Percentiles rank a stretch among this genome's conserved stretches.
Conservation (phyloP, 2,113 vertebrate species). For the Ceuthmochares aereus region DNA sequence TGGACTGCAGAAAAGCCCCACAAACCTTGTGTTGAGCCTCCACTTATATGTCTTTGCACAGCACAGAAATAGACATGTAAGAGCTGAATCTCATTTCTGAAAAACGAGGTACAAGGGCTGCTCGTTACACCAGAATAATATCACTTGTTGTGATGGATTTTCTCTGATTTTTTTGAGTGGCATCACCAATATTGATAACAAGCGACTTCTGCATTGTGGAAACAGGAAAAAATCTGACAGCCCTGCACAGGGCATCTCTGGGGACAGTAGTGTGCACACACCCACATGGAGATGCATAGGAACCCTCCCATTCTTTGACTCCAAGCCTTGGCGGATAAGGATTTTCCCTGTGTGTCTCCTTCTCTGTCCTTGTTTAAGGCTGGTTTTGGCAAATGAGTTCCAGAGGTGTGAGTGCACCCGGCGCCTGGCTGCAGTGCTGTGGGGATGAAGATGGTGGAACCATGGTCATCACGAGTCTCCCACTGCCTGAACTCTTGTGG, state of each 20-base stretch:
- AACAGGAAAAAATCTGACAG: background rate
- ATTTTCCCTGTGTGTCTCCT: background rate
- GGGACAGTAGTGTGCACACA: rapidly evolving
- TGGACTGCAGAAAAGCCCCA: background rate
- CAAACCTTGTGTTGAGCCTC: background rate
- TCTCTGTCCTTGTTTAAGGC: background rate
- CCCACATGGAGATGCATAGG: rapidly evolving
- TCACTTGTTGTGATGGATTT: background rate
- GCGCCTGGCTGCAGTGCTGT: rapidly evolving
- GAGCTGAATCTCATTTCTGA: background rate
- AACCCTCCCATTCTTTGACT: background rate
- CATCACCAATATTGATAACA: background rate
- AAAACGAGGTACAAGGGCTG: conserved; percentile 35
- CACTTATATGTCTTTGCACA: background rate
- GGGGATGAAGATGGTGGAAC: background rate
- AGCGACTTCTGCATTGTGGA: background rate
- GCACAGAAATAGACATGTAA: background rate
- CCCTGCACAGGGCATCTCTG: rapidly evolving
- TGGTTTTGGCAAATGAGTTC: background rate
- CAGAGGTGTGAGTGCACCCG: rapidly evolving
- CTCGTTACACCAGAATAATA: conserved; percentile 7
- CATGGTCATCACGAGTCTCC: rapidly evolving
- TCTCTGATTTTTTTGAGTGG: background rate
- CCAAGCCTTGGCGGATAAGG: rapidly evolving
- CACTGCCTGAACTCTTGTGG: background rate